Percentiles rank a stretch among this genome's conserved stretches.
phyloP scores from a whole-genome alignment of 2,888 invertebrate species.

The Nomada flava region DNA sequence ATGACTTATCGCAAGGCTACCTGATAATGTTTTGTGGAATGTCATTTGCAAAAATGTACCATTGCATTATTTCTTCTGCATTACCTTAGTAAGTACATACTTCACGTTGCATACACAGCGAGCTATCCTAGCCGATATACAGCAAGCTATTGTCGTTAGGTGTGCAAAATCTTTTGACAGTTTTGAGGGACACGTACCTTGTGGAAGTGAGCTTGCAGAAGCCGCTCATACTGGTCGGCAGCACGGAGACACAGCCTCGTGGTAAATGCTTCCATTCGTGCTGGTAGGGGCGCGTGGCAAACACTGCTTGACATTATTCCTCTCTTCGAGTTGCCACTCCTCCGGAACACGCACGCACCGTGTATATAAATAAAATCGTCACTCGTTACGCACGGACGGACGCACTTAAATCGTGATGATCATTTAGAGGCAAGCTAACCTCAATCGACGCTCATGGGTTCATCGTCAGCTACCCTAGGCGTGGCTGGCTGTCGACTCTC shows the following conservation, averaged over 20 bases:
- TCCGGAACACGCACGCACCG: constrained; percentile 41
- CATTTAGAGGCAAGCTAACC: constrained; percentile 57
- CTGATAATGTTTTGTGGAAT: too few relatives aligned
- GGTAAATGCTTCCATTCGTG: constrained; percentile 84
- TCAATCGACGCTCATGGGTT: constrained; percentile 55
- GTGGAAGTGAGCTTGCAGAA: constrained; percentile 86
- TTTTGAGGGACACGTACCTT: constrained; percentile 76
- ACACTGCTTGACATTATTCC: constrained; percentile 82
- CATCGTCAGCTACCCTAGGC: constrained; percentile 30
- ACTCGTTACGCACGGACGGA: constrained; percentile 43
- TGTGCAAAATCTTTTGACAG: not conserved
- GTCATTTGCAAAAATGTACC: too few relatives aligned
- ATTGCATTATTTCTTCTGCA: too few relatives aligned
- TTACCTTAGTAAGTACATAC: too few relatives aligned
- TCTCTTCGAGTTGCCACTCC: constrained; percentile 50
- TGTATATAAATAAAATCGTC: constrained; percentile 50
- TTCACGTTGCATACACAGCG: too few relatives aligned
- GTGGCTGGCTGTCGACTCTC: constrained; percentile 15
- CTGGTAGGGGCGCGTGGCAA: constrained; percentile 82
- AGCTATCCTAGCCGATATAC: too few relatives aligned
- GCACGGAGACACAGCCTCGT: constrained; percentile 87
- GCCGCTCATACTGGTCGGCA: constrained; percentile 87
- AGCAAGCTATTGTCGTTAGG: too few relatives aligned
- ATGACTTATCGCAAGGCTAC: too few relatives aligned
- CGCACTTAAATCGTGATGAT: constrained; percentile 46